Percentiles rank a stretch among this genome's conserved stretches.
These are phyloP conservation scores for Pseudomyrmex cubaensis DNA, from an alignment of 1,140 invertebrate genomes.

Conservation along the genomic window DNA sequence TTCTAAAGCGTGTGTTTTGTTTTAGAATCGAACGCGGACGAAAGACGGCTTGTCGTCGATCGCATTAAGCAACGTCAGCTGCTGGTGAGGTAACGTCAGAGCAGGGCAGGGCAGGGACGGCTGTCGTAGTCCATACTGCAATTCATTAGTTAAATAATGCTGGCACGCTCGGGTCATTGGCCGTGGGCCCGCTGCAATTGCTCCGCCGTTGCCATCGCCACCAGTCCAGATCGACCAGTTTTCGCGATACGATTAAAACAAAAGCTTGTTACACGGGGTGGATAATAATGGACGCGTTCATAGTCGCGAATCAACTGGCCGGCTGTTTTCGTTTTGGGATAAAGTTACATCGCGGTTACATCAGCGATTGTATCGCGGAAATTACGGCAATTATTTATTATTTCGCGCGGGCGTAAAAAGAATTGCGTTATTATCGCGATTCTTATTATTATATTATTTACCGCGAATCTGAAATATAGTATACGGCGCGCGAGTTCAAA, in stretches of 20 bases:
- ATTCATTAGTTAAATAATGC: constrained; percentile 72
- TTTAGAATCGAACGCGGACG: constrained; percentile 10
- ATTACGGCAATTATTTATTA: constrained; percentile 34
- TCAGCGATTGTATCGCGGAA: constrained; percentile 7
- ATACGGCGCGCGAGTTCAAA: constrained; percentile 12
- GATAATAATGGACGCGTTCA: constrained; percentile 43
- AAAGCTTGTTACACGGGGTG: constrained; percentile 39
- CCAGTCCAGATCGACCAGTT: constrained; percentile 63
- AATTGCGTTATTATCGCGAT: background rate
- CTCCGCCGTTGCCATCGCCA: constrained; percentile 38
- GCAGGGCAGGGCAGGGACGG: constrained; percentile 16
- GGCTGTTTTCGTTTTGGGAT: constrained; percentile 14
- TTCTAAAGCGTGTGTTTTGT: background rate
- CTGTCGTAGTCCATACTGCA: constrained; percentile 57
- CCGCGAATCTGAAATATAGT: constrained; percentile 28
- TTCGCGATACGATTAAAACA: constrained; percentile 54
- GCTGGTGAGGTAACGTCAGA: constrained; percentile 3
- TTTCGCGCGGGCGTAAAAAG: constrained; percentile 8
- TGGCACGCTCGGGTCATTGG: constrained; percentile 57
- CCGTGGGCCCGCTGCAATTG: constrained; percentile 50
- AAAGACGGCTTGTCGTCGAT: constrained; percentile 65
- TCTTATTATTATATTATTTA: too few species aligned
- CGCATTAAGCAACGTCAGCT: constrained; percentile 70
- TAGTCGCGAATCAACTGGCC: constrained; percentile 21
- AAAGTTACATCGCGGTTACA: constrained; percentile 24